Evolutionary conservation across 2,113 vertebrate genomes (phyloP).

Genomic region (Eublepharis macularius): DNA sequence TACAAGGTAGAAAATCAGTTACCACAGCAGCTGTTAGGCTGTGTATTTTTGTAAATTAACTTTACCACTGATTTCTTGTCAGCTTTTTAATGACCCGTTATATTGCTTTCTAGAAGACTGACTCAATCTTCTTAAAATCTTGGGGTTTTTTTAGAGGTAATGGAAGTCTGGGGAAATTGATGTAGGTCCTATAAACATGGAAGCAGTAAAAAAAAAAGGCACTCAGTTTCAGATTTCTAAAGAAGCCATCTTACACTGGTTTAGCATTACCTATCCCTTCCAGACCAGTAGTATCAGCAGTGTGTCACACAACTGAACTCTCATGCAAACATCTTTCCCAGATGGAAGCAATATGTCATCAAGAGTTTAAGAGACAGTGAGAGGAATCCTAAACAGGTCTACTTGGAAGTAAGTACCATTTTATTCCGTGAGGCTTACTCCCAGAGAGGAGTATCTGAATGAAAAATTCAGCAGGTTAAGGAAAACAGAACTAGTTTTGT

Average conservation of each 20-base stretch:
- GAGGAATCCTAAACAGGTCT: too few relatives aligned
- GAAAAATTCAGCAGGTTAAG: background rate
- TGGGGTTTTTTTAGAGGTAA: background rate
- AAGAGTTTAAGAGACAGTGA: background rate
- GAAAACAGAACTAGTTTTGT: background rate
- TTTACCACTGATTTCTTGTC: slow-evolving; percentile 50
- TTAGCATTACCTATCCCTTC: background rate
- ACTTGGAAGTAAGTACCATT: too few relatives aligned
- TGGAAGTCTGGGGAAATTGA: background rate
- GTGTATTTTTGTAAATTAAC: slow-evolving; percentile 55
- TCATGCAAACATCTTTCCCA: background rate
- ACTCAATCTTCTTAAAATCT: slow-evolving; percentile 7
- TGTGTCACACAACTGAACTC: background rate
- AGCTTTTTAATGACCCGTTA: slow-evolving; percentile 29
- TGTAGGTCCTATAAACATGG: background rate
- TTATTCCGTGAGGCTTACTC: too few relatives aligned
- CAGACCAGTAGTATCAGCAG: background rate
- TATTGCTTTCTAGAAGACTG: slow-evolving; percentile 36
- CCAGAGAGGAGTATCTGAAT: background rate
- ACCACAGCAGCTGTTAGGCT: slow-evolving; percentile 63
- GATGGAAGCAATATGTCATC: background rate
- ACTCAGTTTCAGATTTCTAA: too few relatives aligned
- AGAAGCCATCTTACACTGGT: background rate
- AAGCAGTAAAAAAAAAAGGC: background rate
- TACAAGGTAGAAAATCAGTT: slow-evolving; percentile 39